Evolutionary conservation across 2,113 vertebrate species (phyloP), one percentile per base, ranked within the genome.

Genomic region (Oreamnos americanus): DNA sequence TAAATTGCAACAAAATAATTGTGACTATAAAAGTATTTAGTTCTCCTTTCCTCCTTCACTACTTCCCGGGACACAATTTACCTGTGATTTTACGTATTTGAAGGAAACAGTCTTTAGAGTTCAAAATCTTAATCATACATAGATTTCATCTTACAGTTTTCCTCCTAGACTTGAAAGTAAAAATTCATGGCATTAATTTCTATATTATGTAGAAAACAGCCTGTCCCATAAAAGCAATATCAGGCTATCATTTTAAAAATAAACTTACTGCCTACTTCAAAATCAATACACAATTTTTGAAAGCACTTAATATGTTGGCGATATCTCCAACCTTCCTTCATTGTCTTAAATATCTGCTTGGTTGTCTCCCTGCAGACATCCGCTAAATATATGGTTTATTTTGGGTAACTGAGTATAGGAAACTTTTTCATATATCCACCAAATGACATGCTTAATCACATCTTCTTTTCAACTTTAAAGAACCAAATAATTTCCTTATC

Each of bases 401-500:
- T 96, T 47, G 33, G 15, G 1, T 96, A 90, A 97, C 86, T 97
- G 94, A 97, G 98, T 91, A 94, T 85, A 96, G 95, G 79, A 39
- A 33, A 91, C 94, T 93, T 86, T 93, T 58, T 93, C 92, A 49
- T 96, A 53, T 47, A 92, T 96, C 93, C 19, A 57, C n/a, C 88
- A 43, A 87, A 51, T 90, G 89, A 96, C 92, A 39, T 78, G 82
- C 88, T 91, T n/a, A 96, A 94, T 92, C 96, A 82, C 47, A 60
- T 93, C 92, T 95, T 90, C 95, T 92, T 39, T 96, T 98, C 85
- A 95, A 94, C 96, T 98, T 98, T 88, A 97, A 98, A 95, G 30
- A 97, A 97, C 95, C n/a, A 97, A 96, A 71, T 47, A 97, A 98
- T 97, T 97, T 93, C 74, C 98, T 98, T 98, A 96, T 98, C 30